Conservation (phyloP, 2,888 invertebrate species). For the Sepiola atlantica region DNA sequence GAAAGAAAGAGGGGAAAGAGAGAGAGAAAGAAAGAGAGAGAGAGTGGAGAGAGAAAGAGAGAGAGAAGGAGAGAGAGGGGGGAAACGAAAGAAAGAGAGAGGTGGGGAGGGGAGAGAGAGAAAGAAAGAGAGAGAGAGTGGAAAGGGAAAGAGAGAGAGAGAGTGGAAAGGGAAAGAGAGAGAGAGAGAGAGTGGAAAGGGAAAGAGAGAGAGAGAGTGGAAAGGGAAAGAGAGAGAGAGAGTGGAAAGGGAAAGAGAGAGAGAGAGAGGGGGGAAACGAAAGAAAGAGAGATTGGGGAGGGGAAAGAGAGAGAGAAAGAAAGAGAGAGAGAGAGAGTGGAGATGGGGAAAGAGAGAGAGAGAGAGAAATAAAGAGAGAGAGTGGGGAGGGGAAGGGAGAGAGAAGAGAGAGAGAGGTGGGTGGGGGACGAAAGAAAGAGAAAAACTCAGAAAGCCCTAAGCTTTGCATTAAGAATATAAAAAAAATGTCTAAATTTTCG, state of each 20-base stretch:
- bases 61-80: no score
- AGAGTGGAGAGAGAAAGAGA: neutral
- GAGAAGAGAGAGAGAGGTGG: neutral
- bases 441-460: no score
- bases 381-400: rapidly evolving
- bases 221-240: no score
- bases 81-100: neutral
- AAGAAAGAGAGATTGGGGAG: neutral
- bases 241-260: neutral
- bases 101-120: rapidly evolving
- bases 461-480: no score
- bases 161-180: neutral
- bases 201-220: no score
- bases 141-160: no score
- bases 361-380: neutral
- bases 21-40: neutral
- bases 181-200: no score
- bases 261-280: neutral
- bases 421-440: no score
- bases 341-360: no score
- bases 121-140: no score
- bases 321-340: neutral
- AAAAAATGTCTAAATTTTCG: no score
- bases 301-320: neutral
- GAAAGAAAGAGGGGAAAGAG: neutral